Conservation (phyloP, 2,113 vertebrate species). For the Cheilinus undulatus region DNA sequence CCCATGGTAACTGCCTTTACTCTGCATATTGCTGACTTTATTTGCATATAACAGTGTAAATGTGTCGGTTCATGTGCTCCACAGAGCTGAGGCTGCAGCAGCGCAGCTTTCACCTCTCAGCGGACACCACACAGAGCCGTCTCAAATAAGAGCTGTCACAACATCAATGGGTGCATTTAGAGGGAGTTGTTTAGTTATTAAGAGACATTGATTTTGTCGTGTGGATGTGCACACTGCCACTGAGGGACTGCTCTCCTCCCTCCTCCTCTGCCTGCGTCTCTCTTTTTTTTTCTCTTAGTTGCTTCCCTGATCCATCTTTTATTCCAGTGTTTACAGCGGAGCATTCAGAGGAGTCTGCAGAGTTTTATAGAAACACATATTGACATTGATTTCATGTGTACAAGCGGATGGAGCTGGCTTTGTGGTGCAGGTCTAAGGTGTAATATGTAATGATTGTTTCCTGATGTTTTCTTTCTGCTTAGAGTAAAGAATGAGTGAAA, state of each 20-base stretch:
- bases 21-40: neutral
- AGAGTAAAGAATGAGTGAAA: too few relatives aligned
- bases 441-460: neutral
- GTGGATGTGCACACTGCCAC: slow-evolving; percentile 38
- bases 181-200: slow-evolving; percentile 69
- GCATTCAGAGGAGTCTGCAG: neutral
- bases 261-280: neutral
- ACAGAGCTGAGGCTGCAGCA: slow-evolving; percentile 3
- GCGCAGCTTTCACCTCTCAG: neutral
- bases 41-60: neutral
- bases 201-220: slow-evolving; percentile 62
- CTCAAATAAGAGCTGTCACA: slow-evolving; percentile 61
- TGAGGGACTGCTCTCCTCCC: neutral
- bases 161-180: slow-evolving; percentile 65
- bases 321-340: neutral
- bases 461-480: neutral
- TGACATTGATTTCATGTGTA: neutral
- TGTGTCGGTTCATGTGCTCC: neutral
- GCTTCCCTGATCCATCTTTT: neutral
- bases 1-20: slow-evolving; percentile 10
- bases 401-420: neutral
- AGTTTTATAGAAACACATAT: neutral
- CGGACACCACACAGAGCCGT: slow-evolving; percentile 12
- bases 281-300: neutral
- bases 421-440: neutral